Percentiles rank a stretch among this genome's conserved stretches.
Evolutionary conservation across 2,113 vertebrate species (phyloP).

Genomic region (Hippocampus abdominalis): DNA sequence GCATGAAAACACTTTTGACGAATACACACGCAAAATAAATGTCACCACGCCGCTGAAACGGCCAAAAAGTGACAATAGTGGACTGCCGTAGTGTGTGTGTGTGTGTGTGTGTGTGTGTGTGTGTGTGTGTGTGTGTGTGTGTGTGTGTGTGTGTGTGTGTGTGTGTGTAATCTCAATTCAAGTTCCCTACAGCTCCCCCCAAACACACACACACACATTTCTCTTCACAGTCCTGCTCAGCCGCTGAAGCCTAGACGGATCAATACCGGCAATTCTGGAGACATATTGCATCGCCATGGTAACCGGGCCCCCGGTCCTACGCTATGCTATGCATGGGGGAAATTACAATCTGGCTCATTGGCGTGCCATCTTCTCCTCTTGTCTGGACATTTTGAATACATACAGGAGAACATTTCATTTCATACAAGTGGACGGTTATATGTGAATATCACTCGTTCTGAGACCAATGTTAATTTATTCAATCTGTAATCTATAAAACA

Average conservation of each 20-base stretch:
- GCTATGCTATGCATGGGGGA: conserved; percentile 22
- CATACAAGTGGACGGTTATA: neutral
- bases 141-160: too few species aligned
- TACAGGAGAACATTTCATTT: neutral
- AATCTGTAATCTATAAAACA: neutral
- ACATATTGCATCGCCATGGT: conserved; percentile 97
- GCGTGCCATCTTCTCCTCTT: conserved; percentile 22
- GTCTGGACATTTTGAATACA: conserved; percentile 15
- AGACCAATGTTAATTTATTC: neutral
- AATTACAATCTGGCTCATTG: conserved; percentile 59
- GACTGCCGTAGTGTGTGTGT: neutral
- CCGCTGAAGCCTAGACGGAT: conserved; percentile 94
- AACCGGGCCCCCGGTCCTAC: conserved; percentile 90
- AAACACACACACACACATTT: conserved; percentile 44
- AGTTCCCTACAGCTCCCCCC: conserved; percentile 31
- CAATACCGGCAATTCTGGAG: conserved; percentile 99
- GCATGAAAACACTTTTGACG: neutral
- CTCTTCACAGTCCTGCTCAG: conserved; percentile 86
- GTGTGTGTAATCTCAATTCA: too few species aligned
- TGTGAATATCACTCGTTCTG: neutral
- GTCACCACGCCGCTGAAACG: neutral
- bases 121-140: too few species aligned
- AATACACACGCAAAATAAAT: neutral
- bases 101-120: conserved; percentile 8
- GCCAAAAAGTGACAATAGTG: conserved; percentile 5